These are phyloP conservation scores for Colinus virginianus DNA, from an alignment of 2,113 vertebrate species.

Conservation along the genomic window DNA sequence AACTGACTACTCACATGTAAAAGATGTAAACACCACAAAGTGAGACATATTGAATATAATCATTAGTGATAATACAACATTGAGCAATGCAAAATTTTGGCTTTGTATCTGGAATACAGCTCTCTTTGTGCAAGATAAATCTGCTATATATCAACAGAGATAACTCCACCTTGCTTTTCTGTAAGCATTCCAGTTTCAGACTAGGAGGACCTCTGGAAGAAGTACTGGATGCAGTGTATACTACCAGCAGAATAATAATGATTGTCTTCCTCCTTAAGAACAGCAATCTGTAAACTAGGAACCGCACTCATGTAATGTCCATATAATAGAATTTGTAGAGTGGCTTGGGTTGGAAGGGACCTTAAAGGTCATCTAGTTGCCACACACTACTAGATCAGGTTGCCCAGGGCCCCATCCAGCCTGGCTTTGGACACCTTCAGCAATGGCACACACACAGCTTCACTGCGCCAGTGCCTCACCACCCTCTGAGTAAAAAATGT, in stretches of 20 bases:
- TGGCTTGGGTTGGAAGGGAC: neutral
- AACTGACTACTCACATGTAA: neutral
- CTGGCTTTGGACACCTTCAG: neutral
- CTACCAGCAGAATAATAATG: neutral
- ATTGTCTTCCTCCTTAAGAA: neutral
- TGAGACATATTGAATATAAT: neutral
- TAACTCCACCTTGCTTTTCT: neutral
- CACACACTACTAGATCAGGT: neutral
- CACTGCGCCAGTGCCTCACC: neutral
- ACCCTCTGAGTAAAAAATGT: neutral
- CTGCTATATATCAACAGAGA: neutral
- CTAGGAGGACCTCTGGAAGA: neutral
- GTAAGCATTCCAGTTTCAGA: neutral
- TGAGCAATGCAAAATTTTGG: neutral
- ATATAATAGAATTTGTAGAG: neutral
- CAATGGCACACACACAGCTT: neutral
- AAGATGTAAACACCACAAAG: neutral
- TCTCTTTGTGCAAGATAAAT: neutral
- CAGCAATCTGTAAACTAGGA: neutral
- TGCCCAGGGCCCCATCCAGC: neutral
- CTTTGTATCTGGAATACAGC: neutral
- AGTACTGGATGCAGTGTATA: neutral
- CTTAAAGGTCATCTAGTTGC: neutral
- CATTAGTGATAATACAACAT: neutral
- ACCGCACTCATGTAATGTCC: neutral